Conservation (phyloP, 1,140 invertebrate genomes). For the Drosophila repletoides region DNA sequence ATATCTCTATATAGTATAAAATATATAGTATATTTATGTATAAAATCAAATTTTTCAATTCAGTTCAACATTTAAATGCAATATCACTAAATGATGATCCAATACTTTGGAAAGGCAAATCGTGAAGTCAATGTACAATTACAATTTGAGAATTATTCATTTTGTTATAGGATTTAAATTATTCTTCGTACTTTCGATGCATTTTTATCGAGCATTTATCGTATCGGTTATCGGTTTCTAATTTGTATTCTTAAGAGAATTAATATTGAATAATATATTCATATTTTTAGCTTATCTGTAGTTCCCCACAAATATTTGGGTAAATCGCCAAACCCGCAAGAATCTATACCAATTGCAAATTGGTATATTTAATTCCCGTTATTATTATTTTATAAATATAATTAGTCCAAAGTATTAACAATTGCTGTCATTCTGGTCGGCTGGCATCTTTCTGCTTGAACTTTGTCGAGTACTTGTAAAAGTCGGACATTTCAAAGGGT, state of each 20-base stretch:
- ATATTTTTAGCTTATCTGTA: no score
- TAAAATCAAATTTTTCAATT: slow-evolving; percentile 12
- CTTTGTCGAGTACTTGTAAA: slow-evolving; percentile 98
- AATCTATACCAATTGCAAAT: slow-evolving; percentile 1
- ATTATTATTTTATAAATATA: slow-evolving; percentile 1
- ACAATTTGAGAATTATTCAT: no score
- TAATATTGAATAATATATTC: no score
- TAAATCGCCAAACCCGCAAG: slow-evolving; percentile 37
- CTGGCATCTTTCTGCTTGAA: slow-evolving; percentile 86
- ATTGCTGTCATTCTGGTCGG: slow-evolving; percentile 55
- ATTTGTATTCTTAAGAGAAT: no score
- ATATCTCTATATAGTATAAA: no score
- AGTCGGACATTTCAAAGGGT: slow-evolving; percentile 98
- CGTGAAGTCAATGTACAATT: slow-evolving; percentile 20
- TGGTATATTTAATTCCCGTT: slow-evolving; percentile 1
- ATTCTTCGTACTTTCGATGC: no score
- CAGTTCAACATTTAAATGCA: slow-evolving; percentile 25
- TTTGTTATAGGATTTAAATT: no score
- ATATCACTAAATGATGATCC: slow-evolving; percentile 24
- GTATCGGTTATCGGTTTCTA: no score
- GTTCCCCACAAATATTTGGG: slow-evolving; percentile 25
- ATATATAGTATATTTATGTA: no score
- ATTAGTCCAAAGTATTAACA: slow-evolving; percentile 5
- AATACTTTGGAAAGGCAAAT: slow-evolving; percentile 32
- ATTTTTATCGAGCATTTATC: no score